Evolutionary conservation across 2,113 vertebrate species (phyloP), one percentile per base, ranked within the genome.

Genomic region (Nettapus auritus): DNA sequence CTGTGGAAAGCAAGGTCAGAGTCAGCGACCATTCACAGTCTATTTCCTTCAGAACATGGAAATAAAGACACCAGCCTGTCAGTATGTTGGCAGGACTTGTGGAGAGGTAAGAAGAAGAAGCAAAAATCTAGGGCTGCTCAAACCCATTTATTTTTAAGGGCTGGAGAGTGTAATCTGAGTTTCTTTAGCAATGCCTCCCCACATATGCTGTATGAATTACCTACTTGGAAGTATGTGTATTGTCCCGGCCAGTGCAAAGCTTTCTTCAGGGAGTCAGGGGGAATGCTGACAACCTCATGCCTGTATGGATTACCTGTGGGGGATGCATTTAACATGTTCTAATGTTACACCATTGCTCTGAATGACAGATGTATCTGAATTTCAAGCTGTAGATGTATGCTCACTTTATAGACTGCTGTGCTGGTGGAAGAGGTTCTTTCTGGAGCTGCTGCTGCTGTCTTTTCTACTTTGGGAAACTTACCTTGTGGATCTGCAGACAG

Each of bases 221-320:
- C 90, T 97, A 99, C 98, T 29, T 98, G 94, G 77, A 96, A 97
- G 91, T 97, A 98, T 20, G 92, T 85, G 22, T 90, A 53, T 73
- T 99, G 98, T 67, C 97, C 97, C 1, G 94, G 96, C 97, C 98
- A 98, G 7, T 4, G 82, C 56, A 98, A 75, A 63, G 95, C 91
- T 75, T 93, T 92, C 91, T 97, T 98, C 74, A 82, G 94, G 56
- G 95, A 98, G 75, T 96, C 95, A 42, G 79, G 76, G 25, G 96
- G 95, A 67, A 95, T 64, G 62, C 96, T 80, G 57, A 98, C 59
- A 75, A 97, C 71, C 93, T 99, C 98, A 31, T 97, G 97, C 94
- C 98, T 98, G 38, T 97, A 98, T 50, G 98, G 96, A 96, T 94
- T 93, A 92, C 98, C 98, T 99, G 92, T 26, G 91, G 80, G 34